Evolutionary conservation across 2,113 vertebrate species (phyloP), one percentile per base, ranked within the genome.

Genomic region (Mellivora capensis): DNA sequence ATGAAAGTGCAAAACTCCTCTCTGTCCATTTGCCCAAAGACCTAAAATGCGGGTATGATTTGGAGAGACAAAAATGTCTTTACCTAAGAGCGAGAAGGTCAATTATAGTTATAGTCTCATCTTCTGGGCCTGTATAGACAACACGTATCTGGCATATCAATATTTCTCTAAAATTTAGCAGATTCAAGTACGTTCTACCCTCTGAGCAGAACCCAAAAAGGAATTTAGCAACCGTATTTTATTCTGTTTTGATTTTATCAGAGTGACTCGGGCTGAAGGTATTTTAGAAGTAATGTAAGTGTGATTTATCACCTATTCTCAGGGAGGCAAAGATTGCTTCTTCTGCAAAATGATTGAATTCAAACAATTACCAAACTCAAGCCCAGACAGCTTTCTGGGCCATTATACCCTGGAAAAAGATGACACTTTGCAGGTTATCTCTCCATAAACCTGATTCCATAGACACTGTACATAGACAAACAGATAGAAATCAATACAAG

Each of bases 181-280:
- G 80, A 94, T 96, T 97, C 72, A 93, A 97, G 87, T 97, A 92
- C 90, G 97, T 98, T 52, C 93, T 96, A 97, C 96, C 96, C 89
- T 72, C 69, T 84, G 94, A 97, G 31, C 52, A 91, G 94, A 31
- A 96, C 42, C 39, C 64, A 91, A 79, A 95, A 90, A 95, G 90
- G 96, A 94, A 93, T 93, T 93, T 97, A 96, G 85, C 88, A 96
- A 54, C 54, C 86, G 59, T 94, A 77, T 97, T 97, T 96, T 96
- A 97, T 98, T 98, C 29, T 94, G 52, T 92, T 95, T 98, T 98
- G 90, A 98, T 98, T 92, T 97, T 98, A 97, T 94, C 80, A 86
- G 95, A 97, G 52, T 98, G 96, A 98, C 98, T 94, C 97, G 98
- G 77, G 91, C 79, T 83, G 96, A 96, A 96, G 97, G 95, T 97